These are phyloP conservation scores for Chymomyza caudatula DNA, from an alignment of 2,888 invertebrate genomes.

Conservation along the genomic window DNA sequence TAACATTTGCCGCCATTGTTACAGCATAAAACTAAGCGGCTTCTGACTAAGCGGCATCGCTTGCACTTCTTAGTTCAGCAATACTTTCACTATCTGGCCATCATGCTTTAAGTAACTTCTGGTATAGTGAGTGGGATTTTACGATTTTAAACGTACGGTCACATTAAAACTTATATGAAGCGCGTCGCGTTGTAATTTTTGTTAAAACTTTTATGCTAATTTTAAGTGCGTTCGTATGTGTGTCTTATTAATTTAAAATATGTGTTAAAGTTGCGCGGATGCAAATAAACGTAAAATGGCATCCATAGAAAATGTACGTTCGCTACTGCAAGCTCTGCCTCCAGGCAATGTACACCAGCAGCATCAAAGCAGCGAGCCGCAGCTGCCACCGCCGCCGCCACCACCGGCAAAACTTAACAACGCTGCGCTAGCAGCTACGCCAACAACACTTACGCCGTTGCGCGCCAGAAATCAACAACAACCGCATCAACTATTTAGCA, in stretches of 20 bases:
- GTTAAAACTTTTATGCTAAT: background rate
- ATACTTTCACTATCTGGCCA: background rate
- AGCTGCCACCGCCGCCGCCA: conserved; percentile 46
- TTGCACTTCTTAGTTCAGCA: no score
- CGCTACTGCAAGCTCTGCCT: conserved; percentile 56
- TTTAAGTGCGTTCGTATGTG: conserved; percentile 14
- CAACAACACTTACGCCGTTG: conserved; percentile 39
- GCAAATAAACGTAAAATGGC: conserved; percentile 25
- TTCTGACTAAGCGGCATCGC: background rate
- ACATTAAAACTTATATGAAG: background rate
- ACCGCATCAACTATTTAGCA: conserved; percentile 29
- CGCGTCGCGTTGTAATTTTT: background rate
- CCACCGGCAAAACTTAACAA: conserved; percentile 8
- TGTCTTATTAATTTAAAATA: conserved; percentile 36
- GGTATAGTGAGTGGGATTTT: no score
- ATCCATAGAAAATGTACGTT: conserved; percentile 57
- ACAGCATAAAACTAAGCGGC: no score
- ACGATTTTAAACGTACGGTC: background rate
- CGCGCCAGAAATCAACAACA: conserved; percentile 47
- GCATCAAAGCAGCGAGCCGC: conserved; percentile 24
- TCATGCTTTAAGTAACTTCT: no score
- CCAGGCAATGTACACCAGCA: conserved; percentile 20
- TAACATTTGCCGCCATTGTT: background rate
- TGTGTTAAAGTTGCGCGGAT: conserved; percentile 25
- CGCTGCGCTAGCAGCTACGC: background rate